Conservation (phyloP, 1,140 invertebrate species). For the Ips nitidus region DNA sequence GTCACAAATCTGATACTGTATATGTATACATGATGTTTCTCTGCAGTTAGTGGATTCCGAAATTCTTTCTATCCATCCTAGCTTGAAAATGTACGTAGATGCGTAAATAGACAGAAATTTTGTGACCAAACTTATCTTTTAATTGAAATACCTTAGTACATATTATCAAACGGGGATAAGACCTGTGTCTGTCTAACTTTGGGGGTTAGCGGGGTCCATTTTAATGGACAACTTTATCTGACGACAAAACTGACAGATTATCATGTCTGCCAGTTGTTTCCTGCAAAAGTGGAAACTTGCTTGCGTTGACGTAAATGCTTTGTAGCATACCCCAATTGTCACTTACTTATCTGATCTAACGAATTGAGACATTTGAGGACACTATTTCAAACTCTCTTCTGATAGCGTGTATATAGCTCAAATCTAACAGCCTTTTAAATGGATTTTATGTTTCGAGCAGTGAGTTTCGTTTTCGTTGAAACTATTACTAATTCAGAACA, state of each 20-base stretch:
- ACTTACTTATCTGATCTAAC: conserved; percentile 48
- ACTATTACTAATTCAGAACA: too few species aligned
- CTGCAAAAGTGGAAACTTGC: conserved; percentile 50
- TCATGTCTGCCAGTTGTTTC: conserved; percentile 48
- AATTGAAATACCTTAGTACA: conserved; percentile 24
- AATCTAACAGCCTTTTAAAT: conserved; percentile 36
- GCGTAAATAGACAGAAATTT: too few species aligned
- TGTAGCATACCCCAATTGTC: conserved; percentile 47
- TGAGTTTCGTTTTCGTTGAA: not conserved
- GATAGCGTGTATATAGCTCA: conserved; percentile 40
- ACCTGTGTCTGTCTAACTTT: conserved; percentile 20
- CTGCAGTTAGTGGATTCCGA: too few species aligned
- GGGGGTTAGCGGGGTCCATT: conserved; percentile 29
- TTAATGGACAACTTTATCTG: conserved; percentile 43
- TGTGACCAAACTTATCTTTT: conserved; percentile 24
- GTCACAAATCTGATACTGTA: not conserved
- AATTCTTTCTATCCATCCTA: too few species aligned
- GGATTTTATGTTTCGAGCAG: conserved; percentile 30
- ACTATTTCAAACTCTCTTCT: conserved; percentile 46
- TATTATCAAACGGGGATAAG: conserved; percentile 32
- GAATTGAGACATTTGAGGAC: conserved; percentile 50
- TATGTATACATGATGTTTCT: not conserved
- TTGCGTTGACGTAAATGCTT: conserved; percentile 44
- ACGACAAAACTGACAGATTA: conserved; percentile 49
- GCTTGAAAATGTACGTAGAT: too few species aligned